Conservation (phyloP, 2,888 invertebrate species). For the Bedellia somnulentella region DNA sequence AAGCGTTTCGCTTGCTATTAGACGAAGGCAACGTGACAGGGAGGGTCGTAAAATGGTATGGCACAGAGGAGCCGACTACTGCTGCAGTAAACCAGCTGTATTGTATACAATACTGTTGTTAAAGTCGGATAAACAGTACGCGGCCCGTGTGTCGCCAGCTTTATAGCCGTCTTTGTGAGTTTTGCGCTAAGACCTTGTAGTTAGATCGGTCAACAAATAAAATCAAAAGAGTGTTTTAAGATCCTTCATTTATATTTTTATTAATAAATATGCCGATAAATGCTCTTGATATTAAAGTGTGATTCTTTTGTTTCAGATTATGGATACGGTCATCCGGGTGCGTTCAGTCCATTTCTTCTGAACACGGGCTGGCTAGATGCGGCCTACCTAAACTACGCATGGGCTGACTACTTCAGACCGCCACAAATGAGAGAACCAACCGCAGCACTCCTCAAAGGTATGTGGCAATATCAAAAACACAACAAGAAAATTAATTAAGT, state of each 20-base stretch:
- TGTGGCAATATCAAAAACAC: background rate
- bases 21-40: constrained; percentile 52
- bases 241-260: too few species aligned
- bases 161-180: constrained; percentile 45
- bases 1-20: constrained; percentile 52
- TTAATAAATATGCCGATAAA: too few species aligned
- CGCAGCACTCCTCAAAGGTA: constrained; percentile 64
- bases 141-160: constrained; percentile 53
- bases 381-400: constrained; percentile 78
- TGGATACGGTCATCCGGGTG: constrained; percentile 77
- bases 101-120: constrained; percentile 55
- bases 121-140: constrained; percentile 49
- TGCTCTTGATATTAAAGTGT: background rate
- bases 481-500: background rate
- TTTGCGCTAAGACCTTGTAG: too few species aligned
- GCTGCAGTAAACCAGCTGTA: constrained; percentile 51
- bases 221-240: too few species aligned
- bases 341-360: constrained; percentile 76
- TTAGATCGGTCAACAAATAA: too few species aligned
- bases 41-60: constrained; percentile 54
- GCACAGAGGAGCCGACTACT: constrained; percentile 54
- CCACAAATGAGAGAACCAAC: constrained; percentile 22
- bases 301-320: constrained; percentile 64
- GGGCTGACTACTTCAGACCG: constrained; percentile 71
- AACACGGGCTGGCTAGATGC: constrained; percentile 86